Percentiles rank a stretch among this genome's conserved stretches.
phyloP scores from a whole-genome alignment of 30 jellyfish, hydroid and myxozoan genomes.

The Phacellophora camtschatica region DNA sequence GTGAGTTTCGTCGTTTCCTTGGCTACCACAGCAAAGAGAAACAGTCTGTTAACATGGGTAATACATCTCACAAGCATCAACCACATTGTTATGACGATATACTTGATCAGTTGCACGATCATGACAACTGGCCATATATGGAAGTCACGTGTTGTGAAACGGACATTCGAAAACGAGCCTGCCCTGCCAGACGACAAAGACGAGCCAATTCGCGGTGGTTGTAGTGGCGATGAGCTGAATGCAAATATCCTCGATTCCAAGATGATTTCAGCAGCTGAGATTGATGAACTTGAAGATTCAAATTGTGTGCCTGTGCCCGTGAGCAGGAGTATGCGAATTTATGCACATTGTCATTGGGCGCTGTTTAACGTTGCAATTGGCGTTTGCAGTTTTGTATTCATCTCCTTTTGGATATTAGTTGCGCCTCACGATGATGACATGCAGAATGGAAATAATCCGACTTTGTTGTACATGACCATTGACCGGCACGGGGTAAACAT shows the following conservation, averaged over 20 bases:
- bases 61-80: conserved; percentile 54
- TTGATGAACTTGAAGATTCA: too few species aligned
- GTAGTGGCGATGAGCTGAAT: too few species aligned
- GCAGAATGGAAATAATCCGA: background rate
- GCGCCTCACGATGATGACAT: conserved; percentile 16
- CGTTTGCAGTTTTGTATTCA: conserved; percentile 53
- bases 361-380: conserved; percentile 53
- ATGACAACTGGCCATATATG: background rate
- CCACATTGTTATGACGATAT: conserved; percentile 53
- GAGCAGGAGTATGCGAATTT: background rate
- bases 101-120: conserved; percentile 32
- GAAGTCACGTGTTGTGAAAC: too few species aligned
- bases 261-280: too few species aligned
- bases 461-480: conserved; percentile 13
- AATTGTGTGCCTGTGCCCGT: background rate
- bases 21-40: background rate
- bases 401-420: conserved; percentile 61
- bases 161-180: background rate
- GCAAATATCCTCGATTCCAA: too few species aligned
- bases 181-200: too few species aligned
- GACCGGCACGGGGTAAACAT: conserved; percentile 85
- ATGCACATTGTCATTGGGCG: conserved; percentile 59
- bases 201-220: too few species aligned
- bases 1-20: conserved; percentile 29
- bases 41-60: conserved; percentile 34